Base-by-base conservation (phyloP, 2,113 vertebrate species). In the Oreamnos americanus region DNA sequence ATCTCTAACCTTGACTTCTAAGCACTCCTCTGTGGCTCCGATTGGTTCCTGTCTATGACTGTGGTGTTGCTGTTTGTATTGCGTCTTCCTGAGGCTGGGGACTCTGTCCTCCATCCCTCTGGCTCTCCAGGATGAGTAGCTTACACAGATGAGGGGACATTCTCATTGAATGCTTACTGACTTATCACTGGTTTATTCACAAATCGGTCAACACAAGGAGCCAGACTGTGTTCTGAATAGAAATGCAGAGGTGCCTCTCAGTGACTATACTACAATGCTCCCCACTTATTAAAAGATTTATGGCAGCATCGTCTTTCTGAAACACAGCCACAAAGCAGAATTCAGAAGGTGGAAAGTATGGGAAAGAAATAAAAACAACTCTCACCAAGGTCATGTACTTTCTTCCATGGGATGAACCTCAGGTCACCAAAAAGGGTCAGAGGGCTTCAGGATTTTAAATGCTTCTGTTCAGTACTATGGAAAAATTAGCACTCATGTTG, bases 251-350 rank as follows among this genome's bases (percentile, higher is more conserved):
- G 53, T 23, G 16, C n/a, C 53, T 53, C 36, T 71, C 49, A 30
- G 21, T 33, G 12, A 57, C 51, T 81, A 11, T 5, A 55, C 26
- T 21, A 28, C 8, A n/a, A 78, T 43, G 19, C 9, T 30, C 7
- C 19, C 19, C n/a, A 81, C n/a, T 92, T 87, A 55, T 36, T 76
- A 94, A 94, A 96, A 97, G 64, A 86, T 49, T 39, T 78, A 11
- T 85, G 62, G 16, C 36, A 43, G 23, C 7, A 4, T 26, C 36
- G 23, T 55, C 82, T 39, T 4, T 51, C 45, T 76, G n/a, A 91
- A 85, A 79, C 12, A 92, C 10, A 43, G 21, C 30, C 39, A n/a
- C 25, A 81, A 47, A 71, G 43, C 39, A 67, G 39, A 87, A 74
- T 23, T 30, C 49, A 30, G 28, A 47, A 30, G 14, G 3, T 5